Evolutionary conservation across 2,113 vertebrate species (phyloP), one percentile per base, ranked within the genome.

Genomic region (Lepus europaeus): DNA sequence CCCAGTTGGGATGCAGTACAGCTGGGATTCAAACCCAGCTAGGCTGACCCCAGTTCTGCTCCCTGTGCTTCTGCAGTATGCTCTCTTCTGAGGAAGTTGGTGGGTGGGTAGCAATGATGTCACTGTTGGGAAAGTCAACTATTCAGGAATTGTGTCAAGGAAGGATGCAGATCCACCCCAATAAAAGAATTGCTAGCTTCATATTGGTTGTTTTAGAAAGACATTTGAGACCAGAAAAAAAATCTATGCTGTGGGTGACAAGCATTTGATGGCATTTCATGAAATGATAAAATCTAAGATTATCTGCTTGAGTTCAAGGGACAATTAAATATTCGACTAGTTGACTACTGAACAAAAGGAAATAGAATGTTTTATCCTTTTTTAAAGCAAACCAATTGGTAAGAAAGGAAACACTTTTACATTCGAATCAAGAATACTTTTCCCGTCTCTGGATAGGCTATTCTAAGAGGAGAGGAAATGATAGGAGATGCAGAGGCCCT

Each of bases 31-130:
- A 27, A 31, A 49, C 17, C 0, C 78, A 27, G 11, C 10, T 5
- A 11, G 23, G 27, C n/a, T 68, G 59, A 2, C 14, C 25, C 8
- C 59, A 3, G 20, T n/a, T 29, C 68, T 14, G 33, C 19, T 22
- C 8, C 22, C 33, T n/a, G 3, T 7, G 9, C 17, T 2, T 49
- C 45, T n/a, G 11, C 3, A 4, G 6, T 9, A 9, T 2, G 31
- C 16, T 25, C 29, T 53, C 64, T 84, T 45, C 51, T 13, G 68
- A 33, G 23, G 33, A 69, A 31, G 45, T 3, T 66, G 68, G 36
- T 56, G 33, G 6, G 31, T 72, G 87, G 25, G 36, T 20, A 13
- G 16, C 33, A 17, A 29, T 20, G 31, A 39, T 20, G 0, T 12
- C 39, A 27, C 78, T 81, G 9, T 77, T 29, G 11, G 19, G 29